These are phyloP conservation scores for Sanderia malayensis DNA, from an alignment of 30 jellyfish, hydroid and myxozoan genomes.

Conservation along the genomic window DNA sequence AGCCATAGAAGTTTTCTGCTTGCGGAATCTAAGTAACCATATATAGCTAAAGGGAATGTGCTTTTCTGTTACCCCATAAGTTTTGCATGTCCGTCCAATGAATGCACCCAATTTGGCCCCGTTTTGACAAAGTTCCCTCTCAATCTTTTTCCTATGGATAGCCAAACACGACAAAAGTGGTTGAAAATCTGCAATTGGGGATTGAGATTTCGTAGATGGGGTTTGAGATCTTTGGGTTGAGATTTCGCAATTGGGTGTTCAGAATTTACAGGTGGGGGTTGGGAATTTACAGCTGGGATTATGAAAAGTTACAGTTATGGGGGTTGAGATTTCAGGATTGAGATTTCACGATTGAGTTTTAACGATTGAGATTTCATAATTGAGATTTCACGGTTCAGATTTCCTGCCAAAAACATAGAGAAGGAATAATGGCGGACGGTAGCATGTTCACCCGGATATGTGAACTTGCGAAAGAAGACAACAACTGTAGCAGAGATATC, in stretches of 20 bases:
- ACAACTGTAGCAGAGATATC: not conserved
- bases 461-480: not conserved
- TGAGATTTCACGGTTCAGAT: slow-evolving; percentile 6
- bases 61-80: too few relatives aligned
- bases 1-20: too few relatives aligned
- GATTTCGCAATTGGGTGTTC: slow-evolving; percentile 1
- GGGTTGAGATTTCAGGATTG: slow-evolving; percentile 7
- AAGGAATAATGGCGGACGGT: slow-evolving; percentile 13
- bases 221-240: slow-evolving; percentile 2
- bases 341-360: slow-evolving; percentile 3
- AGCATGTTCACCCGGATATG: slow-evolving; percentile 7
- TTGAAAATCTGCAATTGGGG: slow-evolving; percentile 2
- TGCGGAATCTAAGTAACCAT: too few relatives aligned
- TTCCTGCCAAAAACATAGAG: slow-evolving; percentile 13
- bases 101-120: too few relatives aligned
- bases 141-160: too few relatives aligned
- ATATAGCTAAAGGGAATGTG: too few relatives aligned
- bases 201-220: slow-evolving; percentile 1
- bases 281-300: slow-evolving; percentile 1
- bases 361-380: slow-evolving; percentile 3
- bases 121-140: too few relatives aligned
- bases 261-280: not conserved
- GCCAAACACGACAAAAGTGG: slow-evolving; percentile 2
- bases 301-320: not conserved
- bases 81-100: too few relatives aligned